Conservation (phyloP, 2,113 vertebrate species). For the Brachionichthys hirsutus region DNA sequence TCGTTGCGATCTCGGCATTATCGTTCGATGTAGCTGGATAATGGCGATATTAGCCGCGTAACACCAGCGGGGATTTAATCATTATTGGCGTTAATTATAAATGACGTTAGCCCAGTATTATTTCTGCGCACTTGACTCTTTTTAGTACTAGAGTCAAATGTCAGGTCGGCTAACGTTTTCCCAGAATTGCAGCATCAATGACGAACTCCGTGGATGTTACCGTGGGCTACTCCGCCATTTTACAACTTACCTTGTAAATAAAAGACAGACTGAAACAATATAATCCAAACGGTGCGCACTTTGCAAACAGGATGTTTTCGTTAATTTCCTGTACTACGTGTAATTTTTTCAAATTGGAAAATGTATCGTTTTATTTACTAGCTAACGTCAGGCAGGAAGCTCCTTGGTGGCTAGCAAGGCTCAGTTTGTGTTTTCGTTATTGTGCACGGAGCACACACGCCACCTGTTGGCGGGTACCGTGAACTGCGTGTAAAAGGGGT, state of each 20-base stretch:
- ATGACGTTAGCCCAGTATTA: not conserved
- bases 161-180: not conserved
- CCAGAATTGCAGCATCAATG: constrained; percentile 40
- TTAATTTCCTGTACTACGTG: constrained; percentile 28
- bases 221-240: constrained; percentile 71
- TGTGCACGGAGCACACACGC: constrained; percentile 48
- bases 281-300: constrained; percentile 41
- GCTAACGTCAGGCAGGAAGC: constrained; percentile 37
- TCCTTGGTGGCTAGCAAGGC: constrained; percentile 61
- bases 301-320: constrained; percentile 14
- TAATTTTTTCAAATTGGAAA: constrained; percentile 25
- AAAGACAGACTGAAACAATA: constrained; percentile 48
- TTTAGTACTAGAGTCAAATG: not conserved
- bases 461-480: constrained; percentile 51
- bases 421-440: constrained; percentile 58
- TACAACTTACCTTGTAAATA: constrained; percentile 71
- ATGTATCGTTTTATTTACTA: constrained; percentile 32
- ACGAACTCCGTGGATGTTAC: constrained; percentile 57
- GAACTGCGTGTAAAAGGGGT: constrained; percentile 17
- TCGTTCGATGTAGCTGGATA: constrained; percentile 28
- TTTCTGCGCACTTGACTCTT: not conserved
- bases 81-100: too few species aligned
- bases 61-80: not conserved
- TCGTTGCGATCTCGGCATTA: constrained; percentile 8
- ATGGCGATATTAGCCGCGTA: not conserved